A percentile compares a stretch with the other conserved stretches of the same genome.
These are phyloP conservation scores for Ips nitidus DNA, from an alignment of 1,140 invertebrate species.

Conservation along the genomic window DNA sequence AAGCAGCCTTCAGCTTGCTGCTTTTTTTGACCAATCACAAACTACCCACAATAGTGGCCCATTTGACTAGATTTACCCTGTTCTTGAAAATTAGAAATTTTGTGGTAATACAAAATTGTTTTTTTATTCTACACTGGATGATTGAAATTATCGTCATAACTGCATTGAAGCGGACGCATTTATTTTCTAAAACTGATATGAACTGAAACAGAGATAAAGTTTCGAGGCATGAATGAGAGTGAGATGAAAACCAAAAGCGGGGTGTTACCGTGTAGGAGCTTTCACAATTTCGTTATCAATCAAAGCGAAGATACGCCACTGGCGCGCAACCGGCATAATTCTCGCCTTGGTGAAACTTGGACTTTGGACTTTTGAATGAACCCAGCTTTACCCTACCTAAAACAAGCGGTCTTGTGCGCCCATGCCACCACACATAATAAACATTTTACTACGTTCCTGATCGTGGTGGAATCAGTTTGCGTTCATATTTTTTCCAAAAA, in stretches of 20 bases:
- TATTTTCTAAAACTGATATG: not conserved
- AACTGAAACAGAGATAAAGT: not conserved
- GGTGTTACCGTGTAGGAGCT: not conserved
- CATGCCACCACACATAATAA: slow-evolving; percentile 18
- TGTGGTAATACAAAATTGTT: too few relatives aligned
- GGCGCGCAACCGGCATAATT: slow-evolving; percentile 9
- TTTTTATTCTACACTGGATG: too few relatives aligned
- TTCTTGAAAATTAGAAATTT: too few relatives aligned
- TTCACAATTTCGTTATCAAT: not conserved
- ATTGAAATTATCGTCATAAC: not conserved
- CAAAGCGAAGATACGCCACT: not conserved
- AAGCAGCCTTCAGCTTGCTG: too few relatives aligned
- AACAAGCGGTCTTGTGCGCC: slow-evolving; percentile 12
- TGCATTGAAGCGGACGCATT: not conserved
- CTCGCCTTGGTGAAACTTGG: slow-evolving; percentile 33
- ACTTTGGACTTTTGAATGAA: slow-evolving; percentile 35
- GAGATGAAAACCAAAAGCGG: not conserved
- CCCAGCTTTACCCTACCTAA: slow-evolving; percentile 22
- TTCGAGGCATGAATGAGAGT: not conserved
- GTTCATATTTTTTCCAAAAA: not conserved
- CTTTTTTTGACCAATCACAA: too few relatives aligned
- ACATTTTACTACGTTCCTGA: slow-evolving; percentile 19
- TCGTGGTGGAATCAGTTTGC: slow-evolving; percentile 6
- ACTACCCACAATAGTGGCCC: too few relatives aligned
- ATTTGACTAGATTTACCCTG: too few relatives aligned